Conservation (phyloP, 2,888 invertebrate species). For the Laspeyria flexula region DNA sequence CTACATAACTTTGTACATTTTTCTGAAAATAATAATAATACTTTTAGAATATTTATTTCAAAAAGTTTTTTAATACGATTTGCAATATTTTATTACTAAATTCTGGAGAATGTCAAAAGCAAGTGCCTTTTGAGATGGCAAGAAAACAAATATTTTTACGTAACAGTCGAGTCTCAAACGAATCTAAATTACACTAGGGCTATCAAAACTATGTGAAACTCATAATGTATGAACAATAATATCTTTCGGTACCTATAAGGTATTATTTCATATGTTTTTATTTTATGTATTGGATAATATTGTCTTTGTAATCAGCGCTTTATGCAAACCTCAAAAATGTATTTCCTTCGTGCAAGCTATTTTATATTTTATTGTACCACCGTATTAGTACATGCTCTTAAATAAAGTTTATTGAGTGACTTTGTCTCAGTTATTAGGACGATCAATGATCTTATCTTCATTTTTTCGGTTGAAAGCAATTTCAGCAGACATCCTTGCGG, state of each 20-base stretch:
- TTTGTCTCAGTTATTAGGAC: conserved; percentile 54
- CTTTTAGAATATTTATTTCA: too few relatives aligned
- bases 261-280: too few relatives aligned
- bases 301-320: too few relatives aligned
- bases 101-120: not conserved
- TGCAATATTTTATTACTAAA: too few relatives aligned
- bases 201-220: not conserved
- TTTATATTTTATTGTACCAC: conserved; percentile 15
- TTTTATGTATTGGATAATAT: too few relatives aligned
- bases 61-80: too few relatives aligned
- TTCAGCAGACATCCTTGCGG: conserved; percentile 58
- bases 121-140: not conserved
- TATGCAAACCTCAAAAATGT: conserved; percentile 5
- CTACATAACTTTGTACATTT: too few relatives aligned
- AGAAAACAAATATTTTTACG: not conserved
- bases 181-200: not conserved
- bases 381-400: conserved; percentile 21
- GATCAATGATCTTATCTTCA: conserved; percentile 61
- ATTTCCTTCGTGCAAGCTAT: conserved; percentile 6
- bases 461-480: conserved; percentile 64
- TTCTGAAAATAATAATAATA: too few relatives aligned
- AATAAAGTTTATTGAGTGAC: conserved; percentile 42
- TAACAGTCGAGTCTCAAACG: not conserved
- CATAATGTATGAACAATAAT: too few relatives aligned
- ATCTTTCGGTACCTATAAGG: too few relatives aligned